phyloP scores from a whole-genome alignment of 2,888 invertebrate species.

The Halocaridina rubra region DNA sequence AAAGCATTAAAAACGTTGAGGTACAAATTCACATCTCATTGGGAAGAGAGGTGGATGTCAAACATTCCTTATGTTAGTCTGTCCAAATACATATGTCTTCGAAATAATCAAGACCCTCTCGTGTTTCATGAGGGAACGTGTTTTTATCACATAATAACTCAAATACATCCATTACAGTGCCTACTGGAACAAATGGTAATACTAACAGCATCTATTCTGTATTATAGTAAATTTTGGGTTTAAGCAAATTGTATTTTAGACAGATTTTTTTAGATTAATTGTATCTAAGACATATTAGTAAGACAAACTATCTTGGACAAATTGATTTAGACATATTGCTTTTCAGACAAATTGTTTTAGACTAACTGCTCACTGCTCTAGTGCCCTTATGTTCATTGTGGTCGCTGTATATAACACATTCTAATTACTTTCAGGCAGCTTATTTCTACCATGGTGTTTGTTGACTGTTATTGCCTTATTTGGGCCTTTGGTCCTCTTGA shows the following conservation, averaged over 20 bases:
- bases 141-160: background rate
- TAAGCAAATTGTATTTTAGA: background rate
- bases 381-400: too few relatives aligned
- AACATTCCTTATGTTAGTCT: background rate
- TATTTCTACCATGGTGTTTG: too few relatives aligned
- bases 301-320: background rate
- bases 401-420: too few relatives aligned
- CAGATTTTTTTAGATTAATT: too few relatives aligned
- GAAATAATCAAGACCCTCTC: background rate
- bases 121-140: background rate
- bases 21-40: too few relatives aligned
- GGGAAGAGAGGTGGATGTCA: background rate
- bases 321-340: background rate
- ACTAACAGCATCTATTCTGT: background rate
- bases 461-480: too few relatives aligned
- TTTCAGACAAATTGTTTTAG: background rate
- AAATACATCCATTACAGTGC: background rate
- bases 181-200: background rate
- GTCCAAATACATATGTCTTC: background rate
- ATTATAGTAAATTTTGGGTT: background rate
- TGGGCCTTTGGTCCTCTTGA: too few relatives aligned
- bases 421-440: too few relatives aligned
- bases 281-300: background rate
- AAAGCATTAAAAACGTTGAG: too few relatives aligned
- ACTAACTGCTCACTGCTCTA: background rate